These are phyloP conservation scores for Globodera rostochiensis DNA, from an alignment of 1,140 invertebrate species.

Conservation along the genomic window DNA sequence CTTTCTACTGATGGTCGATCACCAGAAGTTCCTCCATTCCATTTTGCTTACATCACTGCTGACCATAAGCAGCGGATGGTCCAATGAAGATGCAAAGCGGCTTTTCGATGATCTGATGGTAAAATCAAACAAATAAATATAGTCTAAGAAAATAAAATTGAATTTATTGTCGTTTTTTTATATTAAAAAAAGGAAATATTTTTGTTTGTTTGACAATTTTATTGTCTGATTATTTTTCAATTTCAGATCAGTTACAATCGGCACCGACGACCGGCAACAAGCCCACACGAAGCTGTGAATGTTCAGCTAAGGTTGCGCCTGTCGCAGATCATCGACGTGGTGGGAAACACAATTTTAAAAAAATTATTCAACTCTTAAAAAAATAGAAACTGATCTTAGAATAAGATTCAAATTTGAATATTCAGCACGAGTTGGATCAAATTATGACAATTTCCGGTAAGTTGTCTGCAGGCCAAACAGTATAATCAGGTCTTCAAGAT, in stretches of 20 bases:
- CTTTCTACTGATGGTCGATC: too few relatives aligned
- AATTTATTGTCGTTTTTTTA: too few relatives aligned
- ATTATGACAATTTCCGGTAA: conserved; percentile 74
- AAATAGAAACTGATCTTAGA: conserved; percentile 18
- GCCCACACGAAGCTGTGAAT: conserved; percentile 33
- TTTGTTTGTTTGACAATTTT: too few relatives aligned
- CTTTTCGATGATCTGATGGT: conserved; percentile 45
- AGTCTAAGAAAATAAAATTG: background rate
- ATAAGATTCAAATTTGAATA: conserved; percentile 17
- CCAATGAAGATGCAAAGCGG: conserved; percentile 45
- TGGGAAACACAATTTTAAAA: conserved; percentile 63
- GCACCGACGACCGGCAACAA: conserved; percentile 38
- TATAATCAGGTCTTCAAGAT: too few relatives aligned
- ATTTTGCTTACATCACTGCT: background rate
- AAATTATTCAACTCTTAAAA: background rate
- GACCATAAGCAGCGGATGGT: background rate
- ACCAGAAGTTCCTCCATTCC: background rate
- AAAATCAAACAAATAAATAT: conserved; percentile 8
- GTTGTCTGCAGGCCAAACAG: background rate
- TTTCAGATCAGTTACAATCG: conserved; percentile 27
- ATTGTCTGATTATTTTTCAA: background rate
- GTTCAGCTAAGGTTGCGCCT: conserved; percentile 38
- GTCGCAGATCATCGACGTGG: conserved; percentile 52
- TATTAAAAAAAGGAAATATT: too few relatives aligned
- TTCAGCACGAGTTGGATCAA: conserved; percentile 81